Evolutionary conservation across 2,113 vertebrate species (phyloP), one percentile per base, ranked within the genome.

Genomic region (Triplophysa rosa): DNA sequence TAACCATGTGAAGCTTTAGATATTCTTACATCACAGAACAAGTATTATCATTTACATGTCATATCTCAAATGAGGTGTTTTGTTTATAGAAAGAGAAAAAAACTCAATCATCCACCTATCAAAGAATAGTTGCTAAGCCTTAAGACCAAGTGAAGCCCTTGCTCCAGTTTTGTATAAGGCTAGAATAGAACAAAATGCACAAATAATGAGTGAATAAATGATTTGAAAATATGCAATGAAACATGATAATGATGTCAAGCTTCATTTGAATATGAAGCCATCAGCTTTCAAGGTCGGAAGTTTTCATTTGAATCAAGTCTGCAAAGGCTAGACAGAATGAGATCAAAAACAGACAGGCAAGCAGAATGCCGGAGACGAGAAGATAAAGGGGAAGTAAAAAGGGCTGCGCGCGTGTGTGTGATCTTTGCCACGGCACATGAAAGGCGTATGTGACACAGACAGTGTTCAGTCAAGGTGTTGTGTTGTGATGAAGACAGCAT

Each of bases 401-500:
- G 52, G 29, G 67, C 24, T 47, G 37, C 23, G 0, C 16, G 21
- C 4, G 4, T 65, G 61, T 54, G 11, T 54, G 23, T 66, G 66
- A 66, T 79, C 40, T 84, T 59, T 80, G 77, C 78, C 84, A 67
- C 61, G 2, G 21, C 58, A 23, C 74, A 69, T 77, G 73, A 81
- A 81, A 81, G 80, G 19, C 8, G 14, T 37, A 24, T 42, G 42
- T 54, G 80, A 68, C 47, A 47, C 61, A 12, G 9, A 61, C 72
- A 23, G 63, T 12, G 13, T 29, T 67, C 77, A 47, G 42, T 33
- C 26, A 29, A 10, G 68, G 49, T 59, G 77, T 67, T 7, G 49
- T 62, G 75, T 40, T 78, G 82, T 76, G 83, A 79, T 84, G 75
- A 70, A 26, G 84, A 76, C 47, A 11, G 45, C 47, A 56, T 61